Evolutionary conservation across 2,888 invertebrate genomes (phyloP).

Genomic region (Muschampia plurimacula): DNA sequence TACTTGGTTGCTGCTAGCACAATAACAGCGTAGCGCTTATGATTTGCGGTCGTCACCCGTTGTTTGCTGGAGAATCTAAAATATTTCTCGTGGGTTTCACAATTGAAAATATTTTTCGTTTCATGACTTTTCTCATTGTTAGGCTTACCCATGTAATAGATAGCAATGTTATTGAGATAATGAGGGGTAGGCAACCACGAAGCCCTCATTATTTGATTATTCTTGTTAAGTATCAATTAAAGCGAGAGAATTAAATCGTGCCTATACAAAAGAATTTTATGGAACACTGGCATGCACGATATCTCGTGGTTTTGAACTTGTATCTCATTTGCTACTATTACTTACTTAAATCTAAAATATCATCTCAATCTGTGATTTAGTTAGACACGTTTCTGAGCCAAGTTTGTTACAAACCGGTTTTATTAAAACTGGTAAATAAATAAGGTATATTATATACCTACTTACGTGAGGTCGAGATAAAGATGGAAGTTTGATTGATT

Average conservation of each 20-base stretch:
- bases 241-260: constrained; percentile 34
- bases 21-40: constrained; percentile 16
- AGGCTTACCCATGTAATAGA: constrained; percentile 44
- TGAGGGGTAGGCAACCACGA: constrained; percentile 43
- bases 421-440: constrained; percentile 19
- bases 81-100: constrained; percentile 41
- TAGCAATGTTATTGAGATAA: constrained; percentile 45
- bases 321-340: not conserved
- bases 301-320: constrained; percentile 1
- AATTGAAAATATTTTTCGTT: constrained; percentile 47
- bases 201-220: constrained; percentile 46
- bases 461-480: constrained; percentile 10
- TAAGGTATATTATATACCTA: constrained; percentile 24
- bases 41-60: constrained; percentile 22
- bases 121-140: constrained; percentile 50
- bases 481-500: constrained; percentile 22
- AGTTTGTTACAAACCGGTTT: constrained; percentile 29
- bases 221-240: constrained; percentile 44
- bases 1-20: not conserved
- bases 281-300: constrained; percentile 13
- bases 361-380: constrained; percentile 17
- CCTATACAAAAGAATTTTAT: constrained; percentile 23
- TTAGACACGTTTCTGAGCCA: constrained; percentile 4
- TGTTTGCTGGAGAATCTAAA: constrained; percentile 39
- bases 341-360: not conserved